phyloP scores from a whole-genome alignment of 2,113 vertebrate genomes.

The Ia io region DNA sequence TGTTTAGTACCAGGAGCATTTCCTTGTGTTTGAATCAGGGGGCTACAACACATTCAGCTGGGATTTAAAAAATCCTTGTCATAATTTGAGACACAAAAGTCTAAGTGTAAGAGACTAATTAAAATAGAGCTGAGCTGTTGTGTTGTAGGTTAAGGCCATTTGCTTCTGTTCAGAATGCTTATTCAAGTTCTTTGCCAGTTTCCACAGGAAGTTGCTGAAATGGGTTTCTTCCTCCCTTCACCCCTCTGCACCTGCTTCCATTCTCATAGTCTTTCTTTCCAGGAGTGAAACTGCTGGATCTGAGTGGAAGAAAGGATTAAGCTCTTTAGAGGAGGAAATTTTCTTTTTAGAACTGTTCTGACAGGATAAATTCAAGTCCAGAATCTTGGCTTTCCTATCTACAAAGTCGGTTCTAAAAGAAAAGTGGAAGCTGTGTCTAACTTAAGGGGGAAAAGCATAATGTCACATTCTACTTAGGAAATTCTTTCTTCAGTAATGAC shows the following conservation, averaged over 20 bases:
- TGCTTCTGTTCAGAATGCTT: constrained; percentile 52
- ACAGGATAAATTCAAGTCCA: constrained; percentile 28
- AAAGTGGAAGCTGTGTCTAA: neutral
- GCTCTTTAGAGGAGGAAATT: constrained; percentile 56
- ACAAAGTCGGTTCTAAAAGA: constrained; percentile 9
- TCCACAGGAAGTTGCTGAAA: constrained; percentile 52
- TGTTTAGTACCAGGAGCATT: neutral
- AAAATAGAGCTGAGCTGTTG: constrained; percentile 44
- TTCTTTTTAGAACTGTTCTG: constrained; percentile 62
- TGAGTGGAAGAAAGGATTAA: constrained; percentile 58
- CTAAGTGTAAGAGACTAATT: constrained; percentile 48
- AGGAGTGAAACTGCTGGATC: neutral
- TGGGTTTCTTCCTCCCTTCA: neutral
- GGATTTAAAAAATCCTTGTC: constrained; percentile 52
- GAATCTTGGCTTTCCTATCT: neutral
- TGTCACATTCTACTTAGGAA: neutral
- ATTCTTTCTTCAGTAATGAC: neutral
- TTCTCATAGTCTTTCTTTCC: constrained; percentile 39
- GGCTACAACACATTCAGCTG: constrained; percentile 41
- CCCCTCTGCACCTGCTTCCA: constrained; percentile 65
- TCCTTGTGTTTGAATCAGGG: constrained; percentile 38
- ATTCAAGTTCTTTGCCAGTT: constrained; percentile 37
- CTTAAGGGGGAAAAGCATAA: neutral
- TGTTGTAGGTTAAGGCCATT: constrained; percentile 49
- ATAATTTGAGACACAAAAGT: constrained; percentile 62